Conservation (phyloP, 2,113 vertebrate species). For the Paraplagusia blochii region DNA sequence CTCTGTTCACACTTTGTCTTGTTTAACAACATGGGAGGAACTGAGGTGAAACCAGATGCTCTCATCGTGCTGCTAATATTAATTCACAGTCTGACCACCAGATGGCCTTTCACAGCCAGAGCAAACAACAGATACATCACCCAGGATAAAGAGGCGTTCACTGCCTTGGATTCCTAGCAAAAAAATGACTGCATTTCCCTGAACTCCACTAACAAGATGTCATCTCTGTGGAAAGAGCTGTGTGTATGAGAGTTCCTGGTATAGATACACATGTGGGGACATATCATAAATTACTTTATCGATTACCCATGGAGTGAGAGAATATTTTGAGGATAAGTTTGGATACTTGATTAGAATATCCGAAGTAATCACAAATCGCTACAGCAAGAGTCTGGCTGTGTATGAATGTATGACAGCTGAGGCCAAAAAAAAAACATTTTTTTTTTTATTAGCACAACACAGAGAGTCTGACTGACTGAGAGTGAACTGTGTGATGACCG, state of each 20-base stretch:
- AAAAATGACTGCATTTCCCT: too few relatives aligned
- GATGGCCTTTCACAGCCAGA: too few relatives aligned
- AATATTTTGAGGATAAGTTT: too few relatives aligned
- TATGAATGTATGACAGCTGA: neutral
- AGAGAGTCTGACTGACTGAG: slow-evolving; percentile 20
- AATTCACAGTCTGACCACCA: too few relatives aligned
- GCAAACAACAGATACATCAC: slow-evolving; percentile 61
- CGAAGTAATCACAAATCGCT: too few relatives aligned
- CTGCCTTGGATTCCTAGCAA: slow-evolving; percentile 2
- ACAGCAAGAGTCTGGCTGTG: neutral
- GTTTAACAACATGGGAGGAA: slow-evolving; percentile 61
- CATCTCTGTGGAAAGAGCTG: neutral
- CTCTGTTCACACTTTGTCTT: slow-evolving; percentile 37
- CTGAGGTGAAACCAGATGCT: slow-evolving; percentile 46
- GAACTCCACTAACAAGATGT: too few relatives aligned
- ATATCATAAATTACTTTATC: too few relatives aligned
- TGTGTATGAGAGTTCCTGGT: neutral
- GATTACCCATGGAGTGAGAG: too few relatives aligned
- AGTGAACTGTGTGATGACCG: slow-evolving; percentile 19
- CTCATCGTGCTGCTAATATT: slow-evolving; percentile 60
- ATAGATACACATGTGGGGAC: too few relatives aligned
- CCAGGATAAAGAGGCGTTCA: slow-evolving; percentile 50
- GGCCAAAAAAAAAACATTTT: too few relatives aligned
- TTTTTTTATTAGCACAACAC: slow-evolving; percentile 44
- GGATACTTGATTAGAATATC: too few relatives aligned